Percentiles rank a stretch among this genome's conserved stretches.
Evolutionary conservation across 2,113 vertebrate species (phyloP).

Genomic region (Myanophis thanlyinensis): DNA sequence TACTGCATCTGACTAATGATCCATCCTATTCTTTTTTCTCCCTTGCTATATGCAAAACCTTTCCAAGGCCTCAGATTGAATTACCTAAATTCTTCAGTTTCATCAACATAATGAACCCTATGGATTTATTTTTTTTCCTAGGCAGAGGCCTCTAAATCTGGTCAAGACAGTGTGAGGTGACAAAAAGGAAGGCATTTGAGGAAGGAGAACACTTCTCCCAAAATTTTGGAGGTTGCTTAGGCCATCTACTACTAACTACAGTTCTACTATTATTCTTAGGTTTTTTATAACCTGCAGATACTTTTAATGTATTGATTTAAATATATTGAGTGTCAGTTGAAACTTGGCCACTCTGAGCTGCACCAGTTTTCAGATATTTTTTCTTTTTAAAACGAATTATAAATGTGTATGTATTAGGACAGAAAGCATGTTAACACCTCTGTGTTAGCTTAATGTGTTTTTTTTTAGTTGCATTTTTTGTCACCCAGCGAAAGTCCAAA

Average conservation of each 20-base stretch:
- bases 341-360: background rate
- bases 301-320: background rate
- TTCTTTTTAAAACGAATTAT: background rate
- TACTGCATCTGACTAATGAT: background rate
- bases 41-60: background rate
- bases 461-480: conserved; percentile 68
- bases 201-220: background rate
- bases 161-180: background rate
- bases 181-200: background rate
- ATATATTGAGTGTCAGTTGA: background rate
- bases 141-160: background rate
- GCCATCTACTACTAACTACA: background rate
- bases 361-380: background rate
- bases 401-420: background rate
- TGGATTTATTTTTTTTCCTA: background rate
- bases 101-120: background rate
- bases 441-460: background rate
- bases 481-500: conserved; percentile 81
- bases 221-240: background rate
- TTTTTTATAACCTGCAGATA: background rate
- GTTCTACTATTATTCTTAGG: conserved; percentile 1
- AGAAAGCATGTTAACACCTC: conserved; percentile 1
- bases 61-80: background rate
- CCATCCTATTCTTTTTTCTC: background rate
- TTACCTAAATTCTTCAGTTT: background rate